Base-by-base conservation (phyloP, 2,113 vertebrate species). In the Brachyistius frenatus region DNA sequence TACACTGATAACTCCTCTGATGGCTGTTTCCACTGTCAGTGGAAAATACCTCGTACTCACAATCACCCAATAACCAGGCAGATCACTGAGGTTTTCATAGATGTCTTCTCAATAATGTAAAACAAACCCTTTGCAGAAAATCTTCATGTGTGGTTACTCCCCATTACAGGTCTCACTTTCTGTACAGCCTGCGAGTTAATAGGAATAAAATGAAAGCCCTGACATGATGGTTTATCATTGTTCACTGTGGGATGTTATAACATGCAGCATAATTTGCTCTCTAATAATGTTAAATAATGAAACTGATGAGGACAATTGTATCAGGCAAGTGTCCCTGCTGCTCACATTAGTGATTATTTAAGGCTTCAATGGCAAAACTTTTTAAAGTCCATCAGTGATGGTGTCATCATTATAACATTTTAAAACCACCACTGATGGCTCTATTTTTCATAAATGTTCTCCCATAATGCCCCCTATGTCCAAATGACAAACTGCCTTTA, bases 341-440 rank as follows among this genome's bases (percentile, higher is more conserved):
- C 72, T 37, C 73, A 39, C 41, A 41, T 46, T 39, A 44, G 56
- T 47, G 58, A 70, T 33, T 70, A 49, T 64, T 63, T 55, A 64
- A 63, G 41, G 44, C 10, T 62, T 62, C 30, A 54, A 54, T 1
- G 0, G 32, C 31, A n/a, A 49, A 63, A 64, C 49, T 54, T 47
- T 56, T 64, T 49, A 23, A 64, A 77, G 62, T 47, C 31, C 55
- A 70, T 39, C 39, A 55, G 65, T 46, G 57, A 14, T 35, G 56
- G 8, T n/a, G 2, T 16, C n/a, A 49, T 70, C 63, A 70, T 58
- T 5, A 52, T 14, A 52, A 52, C 6, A 5, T 2, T 47, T 39
- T 32, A 33, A 35, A 68, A 68, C 33, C 32, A 36, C 16, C 13
- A 3, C 53, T 9, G 53, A 23, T 5, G 53, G 10, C 53, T 54